Conservation (phyloP, 2,888 invertebrate species). For the Baronia brevicornis region DNA sequence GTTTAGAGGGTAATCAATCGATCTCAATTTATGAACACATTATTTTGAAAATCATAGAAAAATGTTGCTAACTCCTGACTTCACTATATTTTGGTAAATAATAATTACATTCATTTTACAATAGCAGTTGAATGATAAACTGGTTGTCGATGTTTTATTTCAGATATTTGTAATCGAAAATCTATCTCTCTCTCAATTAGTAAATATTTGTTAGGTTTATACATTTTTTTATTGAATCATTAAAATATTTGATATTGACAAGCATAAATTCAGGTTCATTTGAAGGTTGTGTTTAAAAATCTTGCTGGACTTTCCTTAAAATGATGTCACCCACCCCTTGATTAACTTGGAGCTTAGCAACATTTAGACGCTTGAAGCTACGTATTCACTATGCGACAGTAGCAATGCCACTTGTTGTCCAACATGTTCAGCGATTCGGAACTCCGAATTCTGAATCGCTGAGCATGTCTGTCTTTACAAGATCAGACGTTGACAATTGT, state of each 20-base stretch:
- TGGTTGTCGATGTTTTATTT: no score
- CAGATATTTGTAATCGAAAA: no score
- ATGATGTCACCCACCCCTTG: conserved; percentile 22
- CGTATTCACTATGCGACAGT: no score
- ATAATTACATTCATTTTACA: conserved; percentile 8
- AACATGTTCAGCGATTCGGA: no score
- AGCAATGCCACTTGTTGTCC: no score
- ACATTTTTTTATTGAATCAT: conserved; percentile 11
- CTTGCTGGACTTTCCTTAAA: conserved; percentile 29
- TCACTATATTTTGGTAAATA: conserved; percentile 13
- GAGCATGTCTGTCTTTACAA: no score
- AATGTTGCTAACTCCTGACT: conserved; percentile 65
- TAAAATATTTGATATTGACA: no score
- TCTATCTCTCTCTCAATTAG: conserved; percentile 36
- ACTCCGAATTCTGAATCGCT: no score
- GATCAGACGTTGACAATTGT: no score
- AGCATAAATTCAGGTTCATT: conserved; percentile 54
- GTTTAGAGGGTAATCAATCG: conserved; percentile 42
- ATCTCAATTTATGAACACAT: conserved; percentile 48
- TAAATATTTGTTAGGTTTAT: conserved; percentile 31
- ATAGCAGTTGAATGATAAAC: conserved; percentile 3
- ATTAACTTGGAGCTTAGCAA: conserved; percentile 48
- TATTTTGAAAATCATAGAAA: conserved; percentile 34
- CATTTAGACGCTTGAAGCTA: no score
- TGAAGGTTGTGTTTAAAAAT: conserved; percentile 61